Percentiles rank a stretch among this genome's conserved stretches.
Conservation (phyloP, 2,113 vertebrate genomes). For the Apaloderma vittatum region DNA sequence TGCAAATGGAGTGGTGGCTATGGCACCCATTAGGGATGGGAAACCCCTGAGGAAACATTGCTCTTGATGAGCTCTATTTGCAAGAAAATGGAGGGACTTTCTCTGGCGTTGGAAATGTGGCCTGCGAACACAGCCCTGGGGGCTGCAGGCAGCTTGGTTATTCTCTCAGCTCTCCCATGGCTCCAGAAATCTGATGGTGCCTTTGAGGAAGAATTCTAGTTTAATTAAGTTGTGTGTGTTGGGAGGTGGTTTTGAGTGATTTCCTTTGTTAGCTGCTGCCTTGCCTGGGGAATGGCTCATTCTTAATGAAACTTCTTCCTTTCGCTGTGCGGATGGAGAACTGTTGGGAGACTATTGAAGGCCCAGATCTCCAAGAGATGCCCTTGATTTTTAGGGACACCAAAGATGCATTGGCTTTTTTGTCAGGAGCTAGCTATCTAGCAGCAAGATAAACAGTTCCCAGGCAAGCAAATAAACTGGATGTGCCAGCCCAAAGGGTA, state of each 20-base stretch:
- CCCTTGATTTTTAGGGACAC: not conserved
- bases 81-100: not conserved
- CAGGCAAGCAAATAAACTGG: not conserved
- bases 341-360: not conserved
- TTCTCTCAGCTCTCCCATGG: not conserved
- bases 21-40: not conserved
- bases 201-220: not conserved
- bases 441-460: not conserved
- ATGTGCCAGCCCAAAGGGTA: not conserved
- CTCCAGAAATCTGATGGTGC: constrained; percentile 37
- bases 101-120: not conserved
- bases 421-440: not conserved
- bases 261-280: constrained; percentile 12
- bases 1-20: not conserved
- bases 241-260: constrained; percentile 17
- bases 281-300: not conserved
- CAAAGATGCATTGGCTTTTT: not conserved
- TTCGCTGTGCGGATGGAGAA: not conserved
- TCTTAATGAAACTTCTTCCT: constrained; percentile 17
- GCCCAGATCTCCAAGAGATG: not conserved
- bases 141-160: not conserved
- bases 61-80: not conserved
- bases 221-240: not conserved
- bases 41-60: not conserved
- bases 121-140: not conserved